Percentiles rank a stretch among this genome's conserved stretches.
Conservation (phyloP, 2,797 vertebrate genomes). For the Psittacula echo region DNA sequence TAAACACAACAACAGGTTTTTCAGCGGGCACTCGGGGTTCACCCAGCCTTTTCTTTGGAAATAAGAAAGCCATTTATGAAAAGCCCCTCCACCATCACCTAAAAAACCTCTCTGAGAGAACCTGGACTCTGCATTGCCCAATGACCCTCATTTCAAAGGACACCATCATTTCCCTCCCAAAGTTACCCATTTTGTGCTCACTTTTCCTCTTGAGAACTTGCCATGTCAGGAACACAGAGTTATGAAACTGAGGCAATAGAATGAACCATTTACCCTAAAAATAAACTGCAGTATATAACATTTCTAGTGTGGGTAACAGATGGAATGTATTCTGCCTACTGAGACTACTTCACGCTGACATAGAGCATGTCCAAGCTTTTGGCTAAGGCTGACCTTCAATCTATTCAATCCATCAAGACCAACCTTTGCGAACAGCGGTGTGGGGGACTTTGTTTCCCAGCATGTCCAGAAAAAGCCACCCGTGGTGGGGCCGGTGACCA, state of each 20-base stretch:
- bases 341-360: neutral
- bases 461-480: neutral
- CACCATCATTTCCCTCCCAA: neutral
- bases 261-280: neutral
- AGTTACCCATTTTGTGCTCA: neutral
- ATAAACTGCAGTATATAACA: neutral
- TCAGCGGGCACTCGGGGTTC: neutral
- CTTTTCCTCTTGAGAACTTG: neutral
- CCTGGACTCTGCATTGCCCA: neutral
- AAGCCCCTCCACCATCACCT: neutral
- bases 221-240: neutral
- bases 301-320: neutral
- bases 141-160: neutral
- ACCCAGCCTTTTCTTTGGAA: neutral
- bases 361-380: neutral
- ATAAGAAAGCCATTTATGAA: neutral
- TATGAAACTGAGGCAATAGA: neutral
- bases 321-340: neutral
- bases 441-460: neutral
- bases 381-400: neutral
- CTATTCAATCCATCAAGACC: neutral
- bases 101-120: neutral
- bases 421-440: accelerated
- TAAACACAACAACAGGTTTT: neutral
- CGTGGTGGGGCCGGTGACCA: neutral